A percentile compares a stretch with the other conserved stretches of the same genome.
Evolutionary conservation across 2,888 invertebrate genomes (phyloP).

Genomic region (Apamea epomidion): DNA sequence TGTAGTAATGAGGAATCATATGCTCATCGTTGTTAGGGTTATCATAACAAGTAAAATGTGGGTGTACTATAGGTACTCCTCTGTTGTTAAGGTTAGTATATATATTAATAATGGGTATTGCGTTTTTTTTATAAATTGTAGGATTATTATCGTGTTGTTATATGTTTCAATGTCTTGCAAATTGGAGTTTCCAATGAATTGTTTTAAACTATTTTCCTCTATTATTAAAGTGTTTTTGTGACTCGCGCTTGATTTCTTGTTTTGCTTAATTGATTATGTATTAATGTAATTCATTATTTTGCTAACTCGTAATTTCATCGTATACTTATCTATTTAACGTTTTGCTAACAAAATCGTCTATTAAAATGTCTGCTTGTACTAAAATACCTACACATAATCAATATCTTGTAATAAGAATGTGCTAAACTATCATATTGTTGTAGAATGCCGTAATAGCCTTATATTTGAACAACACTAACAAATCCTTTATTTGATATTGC

Average conservation of each 20-base stretch:
- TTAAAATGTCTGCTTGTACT: constrained; percentile 1
- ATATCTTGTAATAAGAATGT: constrained; percentile 24
- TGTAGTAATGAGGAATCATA: constrained; percentile 50
- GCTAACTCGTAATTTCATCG: constrained; percentile 1
- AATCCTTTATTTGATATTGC: constrained; percentile 30
- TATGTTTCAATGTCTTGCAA: constrained; percentile 1
- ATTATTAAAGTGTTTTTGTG: not conserved
- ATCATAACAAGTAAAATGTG: not conserved
- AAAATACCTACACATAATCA: constrained; percentile 41
- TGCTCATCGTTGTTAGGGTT: constrained; percentile 41
- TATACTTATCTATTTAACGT: not conserved
- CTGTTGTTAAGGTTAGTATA: constrained; percentile 35
- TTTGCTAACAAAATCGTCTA: not conserved
- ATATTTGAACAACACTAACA: constrained; percentile 5
- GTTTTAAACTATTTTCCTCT: not conserved
- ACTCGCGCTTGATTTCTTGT: not conserved
- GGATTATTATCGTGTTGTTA: not conserved
- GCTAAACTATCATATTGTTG: not conserved
- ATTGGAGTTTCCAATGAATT: not conserved
- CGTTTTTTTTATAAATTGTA: constrained; percentile 12
- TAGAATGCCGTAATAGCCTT: not conserved
- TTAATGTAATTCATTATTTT: not conserved
- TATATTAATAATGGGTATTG: not conserved
- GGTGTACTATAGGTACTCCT: not conserved
- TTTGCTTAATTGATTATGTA: not conserved